Evolutionary conservation across 1,140 invertebrate species (phyloP).

Genomic region (Drosophila ercepeae): DNA sequence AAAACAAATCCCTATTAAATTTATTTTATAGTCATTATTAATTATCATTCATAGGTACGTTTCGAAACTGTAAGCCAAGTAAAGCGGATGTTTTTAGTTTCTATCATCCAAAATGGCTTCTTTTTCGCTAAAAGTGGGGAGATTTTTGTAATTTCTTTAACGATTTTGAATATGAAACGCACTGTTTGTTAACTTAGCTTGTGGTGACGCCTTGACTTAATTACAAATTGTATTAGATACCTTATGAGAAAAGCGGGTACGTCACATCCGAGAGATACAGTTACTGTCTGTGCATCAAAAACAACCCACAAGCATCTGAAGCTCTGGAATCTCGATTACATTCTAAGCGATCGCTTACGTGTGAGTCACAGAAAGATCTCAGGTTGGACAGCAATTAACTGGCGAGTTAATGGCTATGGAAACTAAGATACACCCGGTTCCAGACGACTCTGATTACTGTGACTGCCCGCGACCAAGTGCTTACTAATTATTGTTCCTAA

Average conservation of each 20-base stretch:
- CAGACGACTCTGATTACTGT: constrained; percentile 13
- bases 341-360: constrained; percentile 51
- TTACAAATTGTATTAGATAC: constrained; percentile 41
- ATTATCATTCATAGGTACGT: background rate
- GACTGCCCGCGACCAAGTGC: constrained; percentile 21
- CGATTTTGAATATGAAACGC: background rate
- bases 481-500: constrained; percentile 49
- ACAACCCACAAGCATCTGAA: constrained; percentile 16
- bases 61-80: background rate
- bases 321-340: constrained; percentile 29
- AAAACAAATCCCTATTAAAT: background rate
- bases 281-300: constrained; percentile 38
- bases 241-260: constrained; percentile 24
- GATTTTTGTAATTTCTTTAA: too few species aligned
- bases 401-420: constrained; percentile 18
- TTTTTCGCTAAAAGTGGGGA: too few species aligned
- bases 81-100: background rate
- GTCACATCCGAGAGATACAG: constrained; percentile 48
- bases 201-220: constrained; percentile 57
- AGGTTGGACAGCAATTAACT: constrained; percentile 53
- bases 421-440: constrained; percentile 17
- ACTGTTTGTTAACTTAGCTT: constrained; percentile 1
- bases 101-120: background rate
- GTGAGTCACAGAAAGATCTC: constrained; percentile 44
- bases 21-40: background rate